Percentiles rank a stretch among this genome's conserved stretches.
Evolutionary conservation across 1,140 invertebrate species (phyloP).

Genomic region (Myzus persicae): DNA sequence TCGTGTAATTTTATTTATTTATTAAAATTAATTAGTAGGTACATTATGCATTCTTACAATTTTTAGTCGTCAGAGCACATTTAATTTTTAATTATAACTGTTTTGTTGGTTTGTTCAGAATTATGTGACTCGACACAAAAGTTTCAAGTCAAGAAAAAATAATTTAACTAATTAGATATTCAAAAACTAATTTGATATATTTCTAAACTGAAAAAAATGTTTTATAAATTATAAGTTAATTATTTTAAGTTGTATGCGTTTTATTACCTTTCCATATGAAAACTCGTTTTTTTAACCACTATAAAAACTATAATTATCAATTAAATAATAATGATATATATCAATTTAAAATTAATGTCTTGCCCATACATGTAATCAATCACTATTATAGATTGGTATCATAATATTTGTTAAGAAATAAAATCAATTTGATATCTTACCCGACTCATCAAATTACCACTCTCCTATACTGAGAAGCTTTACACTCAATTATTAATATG

Average conservation of each 20-base stretch:
- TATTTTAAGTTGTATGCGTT: too few relatives aligned
- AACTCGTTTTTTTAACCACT: too few relatives aligned
- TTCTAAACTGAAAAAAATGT: neutral
- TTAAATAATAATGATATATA: too few relatives aligned
- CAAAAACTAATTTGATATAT: neutral
- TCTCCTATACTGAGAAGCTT: neutral
- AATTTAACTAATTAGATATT: neutral
- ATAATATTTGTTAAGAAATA: neutral
- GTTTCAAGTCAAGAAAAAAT: neutral
- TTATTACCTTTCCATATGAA: too few relatives aligned
- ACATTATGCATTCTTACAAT: neutral
- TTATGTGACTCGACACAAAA: neutral
- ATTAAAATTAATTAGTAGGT: neutral
- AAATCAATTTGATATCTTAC: neutral
- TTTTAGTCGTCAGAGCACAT: neutral
- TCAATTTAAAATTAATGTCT: too few relatives aligned
- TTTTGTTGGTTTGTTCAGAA: neutral
- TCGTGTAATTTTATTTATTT: neutral
- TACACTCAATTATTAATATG: too few relatives aligned
- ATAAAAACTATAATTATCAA: too few relatives aligned
- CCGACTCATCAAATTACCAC: neutral
- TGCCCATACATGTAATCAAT: neutral
- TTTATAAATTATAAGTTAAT: too few relatives aligned
- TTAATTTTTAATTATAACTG: neutral
- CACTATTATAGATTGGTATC: neutral